Base-by-base conservation (phyloP, 2,113 vertebrate genomes). In the Ornithorhynchus anatinus region DNA sequence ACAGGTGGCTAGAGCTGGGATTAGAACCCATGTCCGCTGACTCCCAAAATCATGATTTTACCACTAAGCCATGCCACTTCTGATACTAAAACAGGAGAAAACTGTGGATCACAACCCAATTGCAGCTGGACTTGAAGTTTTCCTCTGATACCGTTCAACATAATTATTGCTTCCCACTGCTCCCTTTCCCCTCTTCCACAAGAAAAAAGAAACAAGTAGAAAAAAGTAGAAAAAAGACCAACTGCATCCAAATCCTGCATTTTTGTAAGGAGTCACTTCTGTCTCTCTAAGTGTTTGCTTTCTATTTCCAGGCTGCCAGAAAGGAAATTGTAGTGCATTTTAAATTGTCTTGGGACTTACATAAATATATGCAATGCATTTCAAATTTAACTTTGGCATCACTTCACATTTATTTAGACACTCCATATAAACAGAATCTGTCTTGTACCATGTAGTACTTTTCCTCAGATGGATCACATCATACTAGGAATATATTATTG, bases 191-290 rank as follows among this genome's bases (percentile, higher is more conserved):
- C 1, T 40, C 9, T 23, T 7, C 32, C 64, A 10, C 14, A 32
- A 33, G 1, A 42, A 60, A 62, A 37, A 16, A 10, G 29, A 35
- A 65, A 8, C 19, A 13, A 19, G 63, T 23, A 70, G 56, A 63
- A 17, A 22, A 47, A 13, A 19, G 63, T 23, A 70, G 56, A 63
- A 17, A 22, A 47, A 56, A 50, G 68, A 75, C 87, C 51, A 65
- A 70, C 27, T 72, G 52, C 14, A 78, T 72, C 79, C 27, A 52
- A 58, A 43, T 47, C 59, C 45, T 80, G 79, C 86, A 79, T 66
- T 57, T 87, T 80, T 81, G 68, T 51, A 76, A 78, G 36, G 68
- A 86, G 76, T 80, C 63, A 58, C 79, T 84, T 84, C 69, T n/a
- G n/a, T n/a, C n/a, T 82, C 85, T 83, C 84, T 72, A 71, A 67